Evolutionary conservation across 2,113 vertebrate species (phyloP), one percentile per base, ranked within the genome.

Genomic region (Colossoma macropomum): DNA sequence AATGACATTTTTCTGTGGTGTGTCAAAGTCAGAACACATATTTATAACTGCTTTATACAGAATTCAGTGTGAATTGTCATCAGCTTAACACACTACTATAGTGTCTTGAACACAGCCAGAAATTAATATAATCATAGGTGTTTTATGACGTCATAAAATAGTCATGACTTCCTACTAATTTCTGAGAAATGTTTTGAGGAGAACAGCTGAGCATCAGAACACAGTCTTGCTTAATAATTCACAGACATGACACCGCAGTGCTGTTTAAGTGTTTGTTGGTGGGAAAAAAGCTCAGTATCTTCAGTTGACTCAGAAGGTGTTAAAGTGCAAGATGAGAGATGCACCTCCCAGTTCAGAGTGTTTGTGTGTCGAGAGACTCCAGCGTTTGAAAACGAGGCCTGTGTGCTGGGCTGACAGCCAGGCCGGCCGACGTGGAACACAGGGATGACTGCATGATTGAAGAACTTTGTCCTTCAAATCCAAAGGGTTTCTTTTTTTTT

Each of bases 401-500:
- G n/a, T 54, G 54, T 66, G n/a, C 23, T 23, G 17, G 41, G 27
- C 65, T 38, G 72, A 62, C 73, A 63, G 56, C 41, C 54, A 63
- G 79, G 56, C 41, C 54, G 32, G 79, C 54, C 59, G 21, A 34
- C 32, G 19, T 10, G 45, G 52, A 48, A 50, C 27, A 19, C 30
- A 66, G 65, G 41, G 32, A 48, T 56, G 68, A 72, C 10, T 48
- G 63, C 12, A 27, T 62, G 21, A 75, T 73, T 79, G 23, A 86
- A 86, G 75, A 88, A 78, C 27, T 65, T 52, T 86, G 81, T 85
- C 86, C 81, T 85, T 87, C 73, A 85, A 63, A 85, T 76, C 72
- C 62, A 34, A 66, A 84, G 50, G 52, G 59, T 28, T 77, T 70
- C 77, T 62, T 23, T 56, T 56, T 56, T 56, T 16, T 70, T 38